These are phyloP conservation scores for Trematomus bernacchii DNA, from an alignment of 2,797 vertebrate genomes.

Conservation along the genomic window DNA sequence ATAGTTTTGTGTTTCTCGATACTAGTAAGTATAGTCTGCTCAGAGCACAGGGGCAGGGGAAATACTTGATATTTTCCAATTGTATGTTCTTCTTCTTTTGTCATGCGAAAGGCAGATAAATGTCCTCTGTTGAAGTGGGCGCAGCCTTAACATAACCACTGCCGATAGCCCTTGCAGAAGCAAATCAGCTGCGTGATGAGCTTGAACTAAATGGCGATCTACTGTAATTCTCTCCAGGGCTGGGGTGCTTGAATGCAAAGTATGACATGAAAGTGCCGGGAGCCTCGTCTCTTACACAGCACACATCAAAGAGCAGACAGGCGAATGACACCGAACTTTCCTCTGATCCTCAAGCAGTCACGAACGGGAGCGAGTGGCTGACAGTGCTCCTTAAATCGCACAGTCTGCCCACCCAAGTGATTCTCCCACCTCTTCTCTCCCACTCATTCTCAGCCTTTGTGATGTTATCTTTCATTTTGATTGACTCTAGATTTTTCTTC, in stretches of 20 bases:
- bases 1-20: neutral
- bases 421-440: constrained; percentile 28
- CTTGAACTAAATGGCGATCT: constrained; percentile 66
- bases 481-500: constrained; percentile 32
- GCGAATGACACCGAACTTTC: constrained; percentile 59
- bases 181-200: constrained; percentile 63
- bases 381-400: constrained; percentile 53
- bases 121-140: constrained; percentile 23
- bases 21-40: neutral
- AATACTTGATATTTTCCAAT: constrained; percentile 20
- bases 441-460: constrained; percentile 39
- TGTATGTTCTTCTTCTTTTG: neutral
- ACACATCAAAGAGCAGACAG: constrained; percentile 73
- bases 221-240: constrained; percentile 60
- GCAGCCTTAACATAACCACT: constrained; percentile 26
- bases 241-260: constrained; percentile 59
- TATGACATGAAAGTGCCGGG: constrained; percentile 66
- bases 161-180: constrained; percentile 34
- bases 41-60: neutral
- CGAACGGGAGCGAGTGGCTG: constrained; percentile 55
- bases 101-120: constrained; percentile 16
- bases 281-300: constrained; percentile 52
- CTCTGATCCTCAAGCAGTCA: constrained; percentile 69
- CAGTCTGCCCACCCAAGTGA: constrained; percentile 35
- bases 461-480: constrained; percentile 46